A percentile compares a stretch with the other conserved stretches of the same genome.
Conservation (phyloP, 2,888 invertebrate genomes). For the Leucophenga maculata region DNA sequence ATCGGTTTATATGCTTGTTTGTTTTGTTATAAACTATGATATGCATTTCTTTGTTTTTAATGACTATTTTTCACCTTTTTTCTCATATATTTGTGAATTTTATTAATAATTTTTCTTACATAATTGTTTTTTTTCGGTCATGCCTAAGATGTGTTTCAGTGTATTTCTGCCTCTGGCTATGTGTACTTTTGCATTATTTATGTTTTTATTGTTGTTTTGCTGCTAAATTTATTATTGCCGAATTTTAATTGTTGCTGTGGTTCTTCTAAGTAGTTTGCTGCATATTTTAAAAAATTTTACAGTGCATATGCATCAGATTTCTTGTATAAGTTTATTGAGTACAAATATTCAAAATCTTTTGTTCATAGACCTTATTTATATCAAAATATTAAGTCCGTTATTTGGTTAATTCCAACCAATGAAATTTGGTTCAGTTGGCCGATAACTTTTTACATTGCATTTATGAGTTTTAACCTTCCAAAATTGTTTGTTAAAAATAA, state of each 20-base stretch:
- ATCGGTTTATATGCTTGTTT: slow-evolving; percentile 32
- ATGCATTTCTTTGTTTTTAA: slow-evolving; percentile 79
- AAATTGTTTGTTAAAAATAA: too few relatives aligned
- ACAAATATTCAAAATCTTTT: slow-evolving; percentile 66
- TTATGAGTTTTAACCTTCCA: too few relatives aligned
- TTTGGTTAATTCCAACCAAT: too few relatives aligned
- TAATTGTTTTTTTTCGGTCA: not conserved
- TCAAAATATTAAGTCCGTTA: too few relatives aligned
- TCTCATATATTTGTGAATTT: slow-evolving; percentile 44
- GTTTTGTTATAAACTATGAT: slow-evolving; percentile 86
- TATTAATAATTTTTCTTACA: slow-evolving; percentile 35
- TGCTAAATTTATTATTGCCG: slow-evolving; percentile 14
- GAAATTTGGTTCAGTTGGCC: too few relatives aligned
- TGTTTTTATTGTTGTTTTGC: too few relatives aligned
- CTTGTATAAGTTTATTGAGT: slow-evolving; percentile 46
- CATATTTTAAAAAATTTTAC: not conserved
- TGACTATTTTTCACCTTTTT: slow-evolving; percentile 34
- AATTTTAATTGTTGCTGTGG: slow-evolving; percentile 13
- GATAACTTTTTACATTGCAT: too few relatives aligned
- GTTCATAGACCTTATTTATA: slow-evolving; percentile 30
- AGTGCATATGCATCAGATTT: not conserved
- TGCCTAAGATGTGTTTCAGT: too few relatives aligned
- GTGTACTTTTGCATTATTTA: too few relatives aligned
- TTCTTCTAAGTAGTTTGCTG: too few relatives aligned
- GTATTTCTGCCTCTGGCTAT: too few relatives aligned